Conservation (phyloP, 2,888 invertebrate genomes). For the Scaeva pyrastri region DNA sequence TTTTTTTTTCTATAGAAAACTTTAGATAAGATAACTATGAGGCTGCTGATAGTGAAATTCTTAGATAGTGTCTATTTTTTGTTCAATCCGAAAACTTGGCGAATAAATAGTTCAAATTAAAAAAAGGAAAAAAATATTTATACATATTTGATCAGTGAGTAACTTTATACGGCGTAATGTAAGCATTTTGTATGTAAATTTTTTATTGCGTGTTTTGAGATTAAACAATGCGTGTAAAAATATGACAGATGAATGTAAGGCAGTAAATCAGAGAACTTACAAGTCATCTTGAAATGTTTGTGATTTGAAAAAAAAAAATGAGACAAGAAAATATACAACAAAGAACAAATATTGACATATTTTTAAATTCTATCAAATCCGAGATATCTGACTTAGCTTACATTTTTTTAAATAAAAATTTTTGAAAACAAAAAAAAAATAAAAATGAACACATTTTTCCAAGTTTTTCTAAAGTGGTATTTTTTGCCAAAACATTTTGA, state of each 20-base stretch:
- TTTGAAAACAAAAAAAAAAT: too few species aligned
- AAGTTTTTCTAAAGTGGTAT: too few species aligned
- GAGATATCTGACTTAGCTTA: too few species aligned
- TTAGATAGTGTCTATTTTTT: not conserved
- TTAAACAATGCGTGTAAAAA: not conserved
- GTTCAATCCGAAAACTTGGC: not conserved
- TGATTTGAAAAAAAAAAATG: too few species aligned
- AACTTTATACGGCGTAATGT: not conserved
- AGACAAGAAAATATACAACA: too few species aligned
- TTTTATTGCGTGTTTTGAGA: constrained; percentile 2
- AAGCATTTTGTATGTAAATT: constrained; percentile 25
- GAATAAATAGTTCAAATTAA: not conserved
- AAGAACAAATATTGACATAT: too few species aligned
- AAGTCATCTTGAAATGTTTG: not conserved
- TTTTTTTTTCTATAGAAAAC: not conserved
- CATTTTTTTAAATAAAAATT: too few species aligned
- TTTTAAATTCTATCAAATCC: too few species aligned
- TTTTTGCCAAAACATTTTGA: too few species aligned
- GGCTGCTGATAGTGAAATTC: not conserved
- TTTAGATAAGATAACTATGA: constrained; percentile 18
- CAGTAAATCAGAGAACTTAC: not conserved
- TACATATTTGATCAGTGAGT: not conserved
- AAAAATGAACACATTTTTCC: too few species aligned
- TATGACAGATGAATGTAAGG: not conserved
- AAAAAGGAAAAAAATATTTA: not conserved